A percentile compares a stretch with the other conserved stretches of the same genome.
These are phyloP conservation scores for Serripes groenlandicus DNA, from an alignment of 2,888 invertebrate genomes.

Conservation along the genomic window DNA sequence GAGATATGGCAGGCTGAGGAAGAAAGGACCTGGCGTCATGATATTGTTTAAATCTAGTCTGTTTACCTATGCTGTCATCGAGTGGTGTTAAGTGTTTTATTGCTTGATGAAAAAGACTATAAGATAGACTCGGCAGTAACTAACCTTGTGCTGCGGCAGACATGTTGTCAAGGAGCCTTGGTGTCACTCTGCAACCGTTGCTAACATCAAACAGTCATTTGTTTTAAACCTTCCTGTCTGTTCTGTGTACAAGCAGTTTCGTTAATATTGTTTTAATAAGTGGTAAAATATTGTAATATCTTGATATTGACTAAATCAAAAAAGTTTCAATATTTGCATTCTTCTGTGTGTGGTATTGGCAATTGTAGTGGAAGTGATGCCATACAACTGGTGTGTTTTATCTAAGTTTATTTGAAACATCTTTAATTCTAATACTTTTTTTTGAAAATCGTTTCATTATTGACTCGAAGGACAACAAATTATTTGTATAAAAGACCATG, in stretches of 20 bases:
- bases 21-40: not conserved
- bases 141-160: not conserved
- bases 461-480: too few relatives aligned
- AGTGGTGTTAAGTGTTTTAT: constrained; percentile 4
- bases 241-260: too few relatives aligned
- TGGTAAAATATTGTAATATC: not conserved
- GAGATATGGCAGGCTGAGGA: not conserved
- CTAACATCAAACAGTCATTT: constrained; percentile 22
- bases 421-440: too few relatives aligned
- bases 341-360: too few relatives aligned
- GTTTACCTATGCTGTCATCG: not conserved
- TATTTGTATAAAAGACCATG: too few relatives aligned
- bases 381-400: too few relatives aligned
- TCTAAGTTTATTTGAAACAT: too few relatives aligned
- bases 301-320: not conserved
- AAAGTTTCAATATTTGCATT: too few relatives aligned
- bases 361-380: too few relatives aligned
- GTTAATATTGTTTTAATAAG: not conserved
- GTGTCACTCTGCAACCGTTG: constrained; percentile 26
- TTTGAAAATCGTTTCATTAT: too few relatives aligned
- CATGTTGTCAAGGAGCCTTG: constrained; percentile 17
- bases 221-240: not conserved
- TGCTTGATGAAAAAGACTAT: constrained; percentile 14
- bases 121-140: not conserved
- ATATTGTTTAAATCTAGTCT: not conserved